Base-by-base conservation (phyloP, 1,140 invertebrate species). In the Pogonus chalceus region DNA sequence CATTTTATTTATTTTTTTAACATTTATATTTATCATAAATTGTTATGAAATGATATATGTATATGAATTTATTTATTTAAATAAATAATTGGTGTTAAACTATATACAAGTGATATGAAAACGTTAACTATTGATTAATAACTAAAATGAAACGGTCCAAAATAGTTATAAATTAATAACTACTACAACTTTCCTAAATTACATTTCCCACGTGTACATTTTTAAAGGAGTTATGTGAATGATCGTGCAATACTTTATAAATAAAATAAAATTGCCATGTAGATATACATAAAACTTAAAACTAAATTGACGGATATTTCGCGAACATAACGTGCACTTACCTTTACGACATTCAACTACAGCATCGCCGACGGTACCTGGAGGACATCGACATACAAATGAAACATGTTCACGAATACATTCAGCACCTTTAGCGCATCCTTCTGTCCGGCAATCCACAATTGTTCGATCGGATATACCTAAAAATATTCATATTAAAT, bases 381-480 rank as follows among this genome's bases (percentile, higher is more conserved):
- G 79, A 43, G 81, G 79, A 73, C 89, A 92, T 62, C 83, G 77
- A 70, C 90, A 95, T 10, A 85, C 81, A 70, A 90, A 92, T 62
- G 82, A 81, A 54, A 83, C 83, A 56, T 83, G 81, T 70, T 87
- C 83, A 35, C 81, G 76, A 55, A 90, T 79, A 67, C 90, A 92
- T 67, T 87, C 81, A 0, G 89, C 89, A 51, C 83, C 84, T 62
- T 82, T 80, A 52, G 87, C 88, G 72, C 90, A 93, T 49, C 88
- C 89, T 20, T 79, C 78, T 2, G 84, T 85, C 51, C 88, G 78
- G 69, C 90, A 93, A 65, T 93, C 89, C 21, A 80, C 72, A 52
- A 79, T 70, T 61, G 79, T 82, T 59, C 72, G 74, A 65, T 83
- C 81, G 59, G 75, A 67, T 52, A 76, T 77, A 73, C 84, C 84